Conservation (phyloP, 2,797 vertebrate genomes). For the Pyrocephalus nanus region DNA sequence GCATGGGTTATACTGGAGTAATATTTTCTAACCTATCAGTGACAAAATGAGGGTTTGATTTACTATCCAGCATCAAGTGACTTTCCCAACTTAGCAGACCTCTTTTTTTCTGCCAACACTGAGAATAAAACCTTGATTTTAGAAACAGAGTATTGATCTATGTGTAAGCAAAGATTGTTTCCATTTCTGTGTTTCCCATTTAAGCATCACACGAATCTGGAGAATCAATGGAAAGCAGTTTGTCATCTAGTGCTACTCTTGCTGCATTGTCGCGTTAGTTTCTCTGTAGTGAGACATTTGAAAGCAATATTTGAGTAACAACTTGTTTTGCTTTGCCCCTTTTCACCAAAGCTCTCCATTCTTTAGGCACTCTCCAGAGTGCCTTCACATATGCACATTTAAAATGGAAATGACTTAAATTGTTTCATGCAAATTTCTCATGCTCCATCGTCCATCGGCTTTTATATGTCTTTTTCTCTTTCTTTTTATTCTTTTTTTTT, state of each 20-base stretch:
- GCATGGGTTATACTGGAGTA: not conserved
- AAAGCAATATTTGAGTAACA: not conserved
- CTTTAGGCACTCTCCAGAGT: not conserved
- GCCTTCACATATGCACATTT: not conserved
- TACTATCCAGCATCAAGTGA: not conserved
- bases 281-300: not conserved
- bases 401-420: not conserved
- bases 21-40: not conserved
- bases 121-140: conserved; percentile 14
- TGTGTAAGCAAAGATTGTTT: conserved; percentile 25
- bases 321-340: not conserved
- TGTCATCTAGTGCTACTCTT: not conserved
- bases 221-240: not conserved
- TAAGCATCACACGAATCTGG: not conserved
- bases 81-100: not conserved
- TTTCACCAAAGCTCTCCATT: not conserved
- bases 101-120: not conserved
- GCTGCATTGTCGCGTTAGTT: not conserved
- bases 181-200: not conserved
- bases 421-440: not conserved
- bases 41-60: conserved; percentile 14
- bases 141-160: not conserved
- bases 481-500: not conserved
- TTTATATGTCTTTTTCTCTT: not conserved
- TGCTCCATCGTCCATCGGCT: not conserved